Conservation (phyloP, 2,797 vertebrate genomes). For the Sarcophilus harrisii region DNA sequence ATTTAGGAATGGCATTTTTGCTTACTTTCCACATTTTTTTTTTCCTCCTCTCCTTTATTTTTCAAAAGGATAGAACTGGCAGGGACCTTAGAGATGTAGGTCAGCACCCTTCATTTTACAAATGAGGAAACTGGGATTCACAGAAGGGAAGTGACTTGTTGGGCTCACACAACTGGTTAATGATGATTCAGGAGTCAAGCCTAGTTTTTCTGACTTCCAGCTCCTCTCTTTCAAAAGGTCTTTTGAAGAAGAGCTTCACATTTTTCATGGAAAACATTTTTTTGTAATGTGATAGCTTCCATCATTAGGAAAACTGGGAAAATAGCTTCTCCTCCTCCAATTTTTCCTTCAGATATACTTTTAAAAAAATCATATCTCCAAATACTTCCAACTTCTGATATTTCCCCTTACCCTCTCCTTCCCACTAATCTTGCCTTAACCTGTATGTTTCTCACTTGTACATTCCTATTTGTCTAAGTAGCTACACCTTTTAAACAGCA, state of each 20-base stretch:
- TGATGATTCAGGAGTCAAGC: background rate
- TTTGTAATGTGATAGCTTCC: background rate
- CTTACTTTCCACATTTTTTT: background rate
- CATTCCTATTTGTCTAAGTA: constrained; percentile 17
- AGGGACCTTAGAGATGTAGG: background rate
- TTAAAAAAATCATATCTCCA: background rate
- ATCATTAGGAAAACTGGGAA: background rate
- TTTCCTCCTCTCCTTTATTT: constrained; percentile 5
- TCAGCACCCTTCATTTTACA: background rate
- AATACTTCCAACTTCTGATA: background rate
- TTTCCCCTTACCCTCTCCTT: background rate
- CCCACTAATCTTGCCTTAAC: background rate
- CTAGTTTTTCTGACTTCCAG: background rate
- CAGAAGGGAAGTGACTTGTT: background rate
- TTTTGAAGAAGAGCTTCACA: constrained; percentile 28
- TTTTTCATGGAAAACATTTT: background rate
- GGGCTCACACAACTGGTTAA: background rate
- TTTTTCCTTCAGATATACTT: constrained; percentile 25
- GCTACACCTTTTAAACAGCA: background rate
- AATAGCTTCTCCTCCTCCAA: background rate
- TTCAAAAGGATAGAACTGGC: background rate
- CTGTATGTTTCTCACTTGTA: constrained; percentile 2
- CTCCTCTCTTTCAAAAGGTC: background rate
- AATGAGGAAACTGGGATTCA: background rate
- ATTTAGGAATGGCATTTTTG: constrained; percentile 26